phyloP scores from a whole-genome alignment of 2,888 invertebrate species.

The Cyrtodaria siliqua region DNA sequence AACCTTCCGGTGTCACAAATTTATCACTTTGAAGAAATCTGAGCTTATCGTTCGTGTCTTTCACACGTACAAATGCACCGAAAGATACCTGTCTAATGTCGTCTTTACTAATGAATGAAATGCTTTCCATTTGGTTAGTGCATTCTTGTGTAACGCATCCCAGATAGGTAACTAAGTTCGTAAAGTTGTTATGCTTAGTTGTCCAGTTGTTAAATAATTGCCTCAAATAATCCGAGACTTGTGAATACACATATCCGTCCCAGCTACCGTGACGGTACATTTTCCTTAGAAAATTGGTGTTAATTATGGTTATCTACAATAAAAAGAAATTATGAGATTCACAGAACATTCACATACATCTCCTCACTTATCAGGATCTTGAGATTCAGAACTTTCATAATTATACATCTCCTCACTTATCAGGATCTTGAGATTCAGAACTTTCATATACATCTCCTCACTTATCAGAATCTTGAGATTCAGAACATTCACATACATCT shows the following conservation, averaged over 20 bases:
- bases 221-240: neutral
- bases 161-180: neutral
- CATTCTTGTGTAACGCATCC: neutral
- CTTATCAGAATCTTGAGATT: too few relatives aligned
- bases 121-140: neutral
- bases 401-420: too few relatives aligned
- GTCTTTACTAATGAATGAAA: neutral
- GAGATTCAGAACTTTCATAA: too few relatives aligned
- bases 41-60: conserved; percentile 5
- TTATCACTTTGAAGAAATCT: conserved; percentile 1
- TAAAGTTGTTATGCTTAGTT: neutral
- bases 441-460: too few relatives aligned
- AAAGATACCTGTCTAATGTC: conserved; percentile 1
- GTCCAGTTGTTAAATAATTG: neutral
- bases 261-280: conserved; percentile 23
- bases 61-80: conserved; percentile 7
- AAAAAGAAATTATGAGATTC: too few relatives aligned
- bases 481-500: too few relatives aligned
- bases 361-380: too few relatives aligned
- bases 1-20: neutral
- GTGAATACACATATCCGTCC: conserved; percentile 17
- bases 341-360: too few relatives aligned
- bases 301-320: conserved; percentile 49
- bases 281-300: conserved; percentile 30
- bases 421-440: too few relatives aligned